Evolutionary conservation across 2,797 vertebrate genomes (phyloP), one percentile per base, ranked within the genome.

Genomic region (Siniperca scherzeri): DNA sequence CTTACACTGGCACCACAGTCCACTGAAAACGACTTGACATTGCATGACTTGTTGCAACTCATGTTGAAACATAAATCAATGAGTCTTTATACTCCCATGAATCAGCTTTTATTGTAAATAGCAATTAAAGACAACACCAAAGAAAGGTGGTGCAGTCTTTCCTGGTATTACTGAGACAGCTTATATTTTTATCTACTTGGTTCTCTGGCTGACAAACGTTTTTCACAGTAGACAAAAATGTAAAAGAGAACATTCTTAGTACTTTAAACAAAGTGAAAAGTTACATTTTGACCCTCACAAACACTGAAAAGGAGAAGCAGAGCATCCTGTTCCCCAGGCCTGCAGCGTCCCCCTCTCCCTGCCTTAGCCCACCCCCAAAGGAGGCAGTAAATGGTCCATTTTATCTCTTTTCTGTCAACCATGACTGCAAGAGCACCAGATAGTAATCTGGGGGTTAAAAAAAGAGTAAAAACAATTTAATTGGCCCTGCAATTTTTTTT

Each of bases 341-440:
- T 72, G 66, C 46, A 75, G 61, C 13, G 17, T 78, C 78, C 87
- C 76, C 27, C 44, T 80, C 77, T 75, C 70, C 21, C 82, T 25
- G 83, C 79, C 83, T 55, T 33, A 85, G 77, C 73, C 82, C 91
- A 88, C 83, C 93, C 88, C 92, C 86, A 89, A 81, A 93, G 84
- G 86, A 93, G 80, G 85, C 65, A 92, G 90, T 93, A 93, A 95
- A 96, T 95, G 93, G 92, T 90, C 90, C 92, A 88, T 95, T 94
- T 94, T 94, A 95, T 95, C 94, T 95, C 86, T 92, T 93, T 89
- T 88, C 92, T 90, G 90, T 95, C 94, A 94, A 95, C 92, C 94
- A 89, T 95, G 93, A 94, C 93, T 85, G 86, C 91, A 92, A 90
- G 84, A 94, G 87, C 84, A 90, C 76, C 72, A 92, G 94, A 95